Evolutionary conservation across 23 tunicate genomes (phyloP), one percentile per base, ranked within the genome.

Genomic region (Botrylloides violaceus): DNA sequence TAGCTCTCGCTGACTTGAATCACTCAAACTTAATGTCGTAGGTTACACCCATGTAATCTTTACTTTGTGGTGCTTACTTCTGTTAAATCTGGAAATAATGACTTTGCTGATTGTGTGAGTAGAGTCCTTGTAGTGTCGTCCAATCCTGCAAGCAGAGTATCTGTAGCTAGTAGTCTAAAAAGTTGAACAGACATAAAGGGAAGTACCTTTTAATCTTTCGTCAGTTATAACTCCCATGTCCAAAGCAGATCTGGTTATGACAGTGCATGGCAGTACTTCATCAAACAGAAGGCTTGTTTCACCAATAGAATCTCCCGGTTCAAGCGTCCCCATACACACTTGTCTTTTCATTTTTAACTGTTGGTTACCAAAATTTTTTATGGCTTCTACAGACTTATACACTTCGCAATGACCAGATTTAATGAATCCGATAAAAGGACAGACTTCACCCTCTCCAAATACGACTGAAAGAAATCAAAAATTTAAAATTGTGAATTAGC

Each of bases 371-470:
- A 87, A 64, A 6, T 84, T 86, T 56, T 80, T 86, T 4, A 87
- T 34, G 1, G 95, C 95, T 53, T 87, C 95, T 5, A 87, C 95
- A 25, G 84, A 84, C 75, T 82, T 75, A 71, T 75, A 87, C 1
- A 87, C 74, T 32, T 87, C 79, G 70, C 95, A 87, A 6, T 70
- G 33, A 19, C 95, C 95, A n/a, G 65, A 43, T 27, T 73, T 75
- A 49, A 85, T 75, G 43, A 87, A 87, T 2, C 72, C 79, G 34
- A 87, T 81, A 68, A 68, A 87, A 21, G 82, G 82, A 4, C 87
- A 72, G 15, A 87, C 71, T 21, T 80, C 86, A 0, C 86, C 95
- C 63, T 87, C 95, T 3, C 43, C 77, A 29, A 76, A 34, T 0
- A 87, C 68, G 2, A 87, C 86, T 68, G 28, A 2, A 64, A 23